Base-by-base conservation (phyloP, 2,888 invertebrate species). In the Acanthopleura granulata region DNA sequence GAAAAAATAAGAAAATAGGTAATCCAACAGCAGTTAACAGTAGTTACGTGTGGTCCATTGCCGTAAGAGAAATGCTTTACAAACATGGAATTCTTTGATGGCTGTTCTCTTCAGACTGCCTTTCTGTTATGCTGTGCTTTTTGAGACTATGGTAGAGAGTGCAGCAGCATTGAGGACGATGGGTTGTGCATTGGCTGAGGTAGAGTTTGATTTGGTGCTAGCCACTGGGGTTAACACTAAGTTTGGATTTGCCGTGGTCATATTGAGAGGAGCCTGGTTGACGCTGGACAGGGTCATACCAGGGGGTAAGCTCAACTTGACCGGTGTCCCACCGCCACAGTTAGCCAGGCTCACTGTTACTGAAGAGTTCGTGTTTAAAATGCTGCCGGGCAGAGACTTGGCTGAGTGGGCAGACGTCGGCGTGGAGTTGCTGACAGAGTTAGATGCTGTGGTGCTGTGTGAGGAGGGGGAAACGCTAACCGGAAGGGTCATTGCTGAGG, bases 241-340 rank as follows among this genome's bases (percentile, higher is more conserved):
- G 66, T 22, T 66, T 66, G 22, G 66, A 66, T 66, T 66, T 66
- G 66, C 25, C 6, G 66, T 66, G 29, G 25, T 22, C 66, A 66
- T 66, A 66, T 27, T 66, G 3, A 66, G 22, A 27, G 66, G 66
- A 27, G 27, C 14, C 29, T 66, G 22, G 6, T 22, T 66, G 22
- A 66, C 27, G 6, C 27, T 27, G 29, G 66, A 66, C 25, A 66
- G 29, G 4, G 66, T 27, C 66, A 66, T 18, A 6, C 66, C 66
- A 27, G 25, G 22, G 18, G 66, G 25, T 27, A 66, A 27, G 25
- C 12, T 66, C 22, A 66, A 14, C 29, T 66, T 66, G 12, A 66
- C 22, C 25, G 25, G 25, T 27, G 27, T 27, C 4, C 25, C 66
- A 3, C n/a, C 22, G 12, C 57, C 22, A n/a, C 6, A 57, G 40